phyloP scores from a whole-genome alignment of 2,888 invertebrate species.

The Lacanobia wlatinum region DNA sequence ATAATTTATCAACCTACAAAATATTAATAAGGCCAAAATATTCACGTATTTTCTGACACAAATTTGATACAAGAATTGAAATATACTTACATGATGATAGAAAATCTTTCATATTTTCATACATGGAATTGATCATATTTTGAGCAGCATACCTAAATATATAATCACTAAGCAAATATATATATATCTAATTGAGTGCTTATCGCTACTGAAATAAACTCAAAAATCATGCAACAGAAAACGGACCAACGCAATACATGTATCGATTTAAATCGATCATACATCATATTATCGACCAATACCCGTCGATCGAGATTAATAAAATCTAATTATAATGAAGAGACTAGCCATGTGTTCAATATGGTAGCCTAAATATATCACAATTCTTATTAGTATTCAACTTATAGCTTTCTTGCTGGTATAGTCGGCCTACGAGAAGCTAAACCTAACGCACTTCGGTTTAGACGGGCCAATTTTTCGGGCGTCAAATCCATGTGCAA shows the following conservation, averaged over 20 bases:
- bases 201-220: neutral
- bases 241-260: neutral
- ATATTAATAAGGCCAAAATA: slow-evolving; percentile 29
- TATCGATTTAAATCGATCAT: neutral
- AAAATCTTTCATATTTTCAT: slow-evolving; percentile 41
- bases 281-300: slow-evolving; percentile 9
- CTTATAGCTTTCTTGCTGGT: neutral
- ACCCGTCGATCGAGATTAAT: neutral
- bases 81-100: slow-evolving; percentile 1
- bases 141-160: neutral
- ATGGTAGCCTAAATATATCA: slow-evolving; percentile 30
- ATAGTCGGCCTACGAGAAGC: neutral
- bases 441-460: neutral
- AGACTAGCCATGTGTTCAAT: slow-evolving; percentile 50
- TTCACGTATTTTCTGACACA: slow-evolving; percentile 46
- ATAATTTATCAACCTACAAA: neutral
- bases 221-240: neutral
- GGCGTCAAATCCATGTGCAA: too few relatives aligned
- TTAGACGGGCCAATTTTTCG: too few relatives aligned
- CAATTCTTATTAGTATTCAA: neutral
- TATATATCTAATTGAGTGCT: neutral
- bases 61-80: slow-evolving; percentile 41
- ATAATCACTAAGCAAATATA: neutral
- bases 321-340: slow-evolving; percentile 14
- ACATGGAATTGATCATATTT: slow-evolving; percentile 34